A percentile compares a stretch with the other conserved stretches of the same genome.
These are phyloP conservation scores for Spheniscus humboldti DNA, from an alignment of 2,797 vertebrate genomes.

Conservation along the genomic window DNA sequence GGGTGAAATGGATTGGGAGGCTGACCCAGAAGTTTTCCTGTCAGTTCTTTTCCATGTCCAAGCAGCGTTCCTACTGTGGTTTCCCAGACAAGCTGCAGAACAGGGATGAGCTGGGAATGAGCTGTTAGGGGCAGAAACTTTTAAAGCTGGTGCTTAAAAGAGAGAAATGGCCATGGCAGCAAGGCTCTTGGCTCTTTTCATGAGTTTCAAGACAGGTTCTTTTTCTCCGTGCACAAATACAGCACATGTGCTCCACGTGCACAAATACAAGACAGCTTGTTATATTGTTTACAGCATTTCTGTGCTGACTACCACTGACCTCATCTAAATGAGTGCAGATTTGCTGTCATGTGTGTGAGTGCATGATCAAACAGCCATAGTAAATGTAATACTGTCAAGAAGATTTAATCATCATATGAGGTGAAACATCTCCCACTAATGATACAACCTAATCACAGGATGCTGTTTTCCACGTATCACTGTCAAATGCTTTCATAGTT, in stretches of 20 bases:
- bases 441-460: constrained; percentile 1
- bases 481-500: constrained; percentile 7
- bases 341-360: neutral
- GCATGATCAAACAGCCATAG: neutral
- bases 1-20: fast-evolving
- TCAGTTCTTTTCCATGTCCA: neutral
- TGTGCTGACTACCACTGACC: neutral
- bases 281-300: neutral
- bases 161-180: neutral
- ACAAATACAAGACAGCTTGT: neutral
- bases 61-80: fast-evolving
- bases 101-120: neutral
- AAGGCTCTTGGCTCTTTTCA: neutral
- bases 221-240: neutral
- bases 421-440: neutral
- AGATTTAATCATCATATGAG: neutral
- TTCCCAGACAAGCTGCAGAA: neutral
- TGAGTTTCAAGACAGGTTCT: neutral
- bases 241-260: neutral
- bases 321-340: neutral
- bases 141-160: neutral
- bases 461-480: neutral
- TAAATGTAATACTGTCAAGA: neutral
- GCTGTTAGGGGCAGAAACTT: neutral
- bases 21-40: neutral